Evolutionary conservation across 2,888 invertebrate species (phyloP).

Genomic region (Sympetrum striolatum): DNA sequence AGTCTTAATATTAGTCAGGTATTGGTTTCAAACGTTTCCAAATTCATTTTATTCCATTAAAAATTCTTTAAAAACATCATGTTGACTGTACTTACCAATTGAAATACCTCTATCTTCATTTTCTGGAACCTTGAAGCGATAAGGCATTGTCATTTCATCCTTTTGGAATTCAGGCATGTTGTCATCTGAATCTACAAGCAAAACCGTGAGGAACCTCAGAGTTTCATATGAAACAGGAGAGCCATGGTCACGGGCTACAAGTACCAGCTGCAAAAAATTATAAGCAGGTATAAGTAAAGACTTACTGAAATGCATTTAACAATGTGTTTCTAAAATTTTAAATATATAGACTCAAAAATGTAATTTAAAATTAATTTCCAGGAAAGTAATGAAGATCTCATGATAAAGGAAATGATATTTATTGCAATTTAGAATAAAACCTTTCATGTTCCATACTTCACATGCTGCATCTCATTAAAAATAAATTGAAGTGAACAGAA

Average conservation of each 20-base stretch:
- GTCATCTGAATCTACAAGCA: constrained; percentile 81
- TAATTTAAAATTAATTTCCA: no score
- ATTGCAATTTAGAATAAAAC: no score
- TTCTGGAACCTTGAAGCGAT: constrained; percentile 75
- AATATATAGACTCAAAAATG: no score
- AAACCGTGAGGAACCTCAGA: constrained; percentile 74
- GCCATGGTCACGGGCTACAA: constrained; percentile 85
- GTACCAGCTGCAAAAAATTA: constrained; percentile 66
- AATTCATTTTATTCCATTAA: not conserved
- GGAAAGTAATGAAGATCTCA: no score
- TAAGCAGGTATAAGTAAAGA: not conserved
- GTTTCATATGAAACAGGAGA: constrained; percentile 81
- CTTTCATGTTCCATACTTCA: no score
- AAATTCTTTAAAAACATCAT: not conserved
- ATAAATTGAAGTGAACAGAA: no score
- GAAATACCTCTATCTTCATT: constrained; percentile 70
- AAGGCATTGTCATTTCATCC: constrained; percentile 62
- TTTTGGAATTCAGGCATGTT: constrained; percentile 79
- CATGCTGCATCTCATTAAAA: no score
- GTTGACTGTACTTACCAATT: constrained; percentile 63
- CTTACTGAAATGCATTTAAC: no score
- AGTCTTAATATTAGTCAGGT: no score
- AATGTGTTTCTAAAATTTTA: no score
- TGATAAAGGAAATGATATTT: no score
- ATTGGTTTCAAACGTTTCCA: no score